Evolutionary conservation across 1,140 invertebrate genomes (phyloP), one percentile per base, ranked within the genome.

Genomic region (Pygmarrhopalites habei): DNA sequence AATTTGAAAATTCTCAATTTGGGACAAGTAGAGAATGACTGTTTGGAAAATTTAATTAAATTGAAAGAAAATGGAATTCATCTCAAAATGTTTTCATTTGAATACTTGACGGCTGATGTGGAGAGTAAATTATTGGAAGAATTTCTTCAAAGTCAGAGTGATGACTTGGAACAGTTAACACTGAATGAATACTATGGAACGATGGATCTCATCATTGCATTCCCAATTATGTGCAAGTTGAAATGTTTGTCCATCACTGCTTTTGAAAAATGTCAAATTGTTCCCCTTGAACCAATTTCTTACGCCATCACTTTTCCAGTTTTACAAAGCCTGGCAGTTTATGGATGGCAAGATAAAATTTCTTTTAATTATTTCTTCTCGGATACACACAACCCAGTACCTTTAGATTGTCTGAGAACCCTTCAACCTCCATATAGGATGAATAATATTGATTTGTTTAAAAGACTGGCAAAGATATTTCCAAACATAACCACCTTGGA

Each of bases 21-120:
- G 49, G 49, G 49, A 52, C 49, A 52, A n/a, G n/a, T 52, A 28
- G 49, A 52, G 25, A 52, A 52, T 52, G 5, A 15, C 7, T 52
- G 49, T 23, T 10, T 52, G 25, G 3, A 3, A 29, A 5, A 14
- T 28, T 23, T 52, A 23, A 14, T 26, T 10, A 10, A 10, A 10
- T 52, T 52, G 49, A 15, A 52, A 7, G 5, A 25, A 26, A 52
- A 52, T 15, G 49, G 49, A 26, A 25, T 52, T n/a, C 23, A 26
- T 26, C 28, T 52, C 23, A 52, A 29, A 52, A 52, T 2, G n/a
- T 52, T 52, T 52, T 25, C 14, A 12, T 52, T 52, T 29, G 49
- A 52, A 52, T 52, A 28, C n/a, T 26, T 52, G 2, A 17, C n/a
- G 14, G 5, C 23, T 4, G 49, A 52, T 52, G 49, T 52, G 5